Evolutionary conservation across 64 coral and sea anemone species (phyloP), one percentile per base, ranked within the genome.

Genomic region (Acropora tenuis): DNA sequence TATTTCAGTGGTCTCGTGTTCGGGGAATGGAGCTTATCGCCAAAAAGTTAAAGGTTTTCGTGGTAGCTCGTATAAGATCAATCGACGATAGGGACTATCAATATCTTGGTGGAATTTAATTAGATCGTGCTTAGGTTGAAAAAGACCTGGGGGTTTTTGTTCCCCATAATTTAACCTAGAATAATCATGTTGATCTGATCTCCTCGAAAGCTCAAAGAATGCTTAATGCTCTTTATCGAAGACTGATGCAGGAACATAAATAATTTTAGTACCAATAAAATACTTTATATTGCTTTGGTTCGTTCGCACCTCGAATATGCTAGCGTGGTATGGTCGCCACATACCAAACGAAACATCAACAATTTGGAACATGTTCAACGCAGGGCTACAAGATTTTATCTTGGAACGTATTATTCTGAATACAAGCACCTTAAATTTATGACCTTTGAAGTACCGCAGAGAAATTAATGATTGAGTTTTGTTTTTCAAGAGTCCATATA

Each of bases 111-210:
- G 60, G 60, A 63, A 63, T 55, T 55, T 7, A 55, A 10, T 55
- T 55, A 63, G 71, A 74, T 30, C 18, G 71, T 4, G 71, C 42
- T 74, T 0, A n/a, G 40, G 4, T 74, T 74, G n/a, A 74, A 10
- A 74, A 82, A 82, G 79, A 82, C 41, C n/a, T 59, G 8, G 11
- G 81, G 40, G 12, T 84, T 15, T 84, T 67, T 30, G 46, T 84
- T 3, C 1, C n/a, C 6, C 42, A 84, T 15, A 20, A 67, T 53
- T 68, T 84, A 41, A 84, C 59, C 69, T 66, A 58, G 81, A 84
- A 84, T 84, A 84, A 47, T 8, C 81, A 68, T 15, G 45, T 66
- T 53, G 81, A 84, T 84, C 6, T 44, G 42, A 84, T 84, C 45
- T 12, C 1, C 7, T 84, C 81, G 12, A 84, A 84, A 68, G 60